These are phyloP conservation scores for Cryptomyrus ogoouensis DNA, from an alignment of 2,113 vertebrate species.

Conservation along the genomic window DNA sequence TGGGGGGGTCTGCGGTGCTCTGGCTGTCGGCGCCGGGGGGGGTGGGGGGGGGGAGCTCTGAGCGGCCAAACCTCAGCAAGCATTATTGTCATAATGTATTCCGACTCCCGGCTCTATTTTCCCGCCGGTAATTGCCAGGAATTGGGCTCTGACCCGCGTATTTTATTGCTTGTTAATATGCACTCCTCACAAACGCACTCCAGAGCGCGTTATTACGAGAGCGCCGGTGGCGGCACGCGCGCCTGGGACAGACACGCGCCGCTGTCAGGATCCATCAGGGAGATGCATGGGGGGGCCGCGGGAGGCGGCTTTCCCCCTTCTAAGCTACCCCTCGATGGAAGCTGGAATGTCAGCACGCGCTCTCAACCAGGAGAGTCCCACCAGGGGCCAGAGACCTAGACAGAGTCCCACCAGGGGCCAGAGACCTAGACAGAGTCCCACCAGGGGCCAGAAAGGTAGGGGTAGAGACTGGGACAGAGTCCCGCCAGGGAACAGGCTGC, in stretches of 20 bases:
- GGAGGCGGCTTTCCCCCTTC: background rate
- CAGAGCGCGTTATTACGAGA: slow-evolving; percentile 2
- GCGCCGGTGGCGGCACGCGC: background rate
- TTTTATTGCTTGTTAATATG: slow-evolving; percentile 36
- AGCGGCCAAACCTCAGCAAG: background rate
- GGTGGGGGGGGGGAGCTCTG: too few relatives aligned
- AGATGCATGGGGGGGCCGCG: background rate
- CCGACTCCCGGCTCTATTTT: slow-evolving; percentile 9
- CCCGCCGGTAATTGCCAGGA: slow-evolving; percentile 22
- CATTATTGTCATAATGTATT: slow-evolving; percentile 28
- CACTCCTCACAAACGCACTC: slow-evolving; percentile 21
- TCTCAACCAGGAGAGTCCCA: background rate
- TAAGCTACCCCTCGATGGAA: background rate
- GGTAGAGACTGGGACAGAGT: background rate
- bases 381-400: background rate
- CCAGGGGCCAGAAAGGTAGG: background rate
- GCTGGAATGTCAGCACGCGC: background rate
- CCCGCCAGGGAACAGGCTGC: background rate
- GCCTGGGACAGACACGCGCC: background rate
- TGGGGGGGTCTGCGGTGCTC: too few relatives aligned
- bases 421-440: background rate
- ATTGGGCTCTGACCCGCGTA: slow-evolving; percentile 29
- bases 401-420: too few relatives aligned
- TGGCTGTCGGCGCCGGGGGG: too few relatives aligned
- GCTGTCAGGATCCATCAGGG: slow-evolving; percentile 23